These are phyloP conservation scores for Spisula solida DNA, from an alignment of 2,888 invertebrate species.

Conservation along the genomic window DNA sequence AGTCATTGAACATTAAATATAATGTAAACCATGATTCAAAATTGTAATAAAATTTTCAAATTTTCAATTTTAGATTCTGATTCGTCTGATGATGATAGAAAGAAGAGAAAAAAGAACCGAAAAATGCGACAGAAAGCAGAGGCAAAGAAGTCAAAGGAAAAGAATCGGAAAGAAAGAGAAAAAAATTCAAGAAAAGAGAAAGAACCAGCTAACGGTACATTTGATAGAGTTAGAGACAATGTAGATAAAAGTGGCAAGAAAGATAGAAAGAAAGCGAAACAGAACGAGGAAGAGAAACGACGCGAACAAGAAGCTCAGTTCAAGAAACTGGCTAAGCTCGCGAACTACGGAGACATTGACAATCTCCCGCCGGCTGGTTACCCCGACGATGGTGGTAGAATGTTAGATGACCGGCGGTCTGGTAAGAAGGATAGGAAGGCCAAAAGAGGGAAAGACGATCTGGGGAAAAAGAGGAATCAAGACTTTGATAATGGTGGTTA, in stretches of 20 bases:
- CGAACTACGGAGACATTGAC: slow-evolving; percentile 61
- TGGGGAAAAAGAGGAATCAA: slow-evolving; percentile 29
- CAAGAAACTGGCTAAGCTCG: slow-evolving; percentile 56
- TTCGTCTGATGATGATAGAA: slow-evolving; percentile 74
- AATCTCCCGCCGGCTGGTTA: background rate
- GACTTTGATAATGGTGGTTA: slow-evolving; percentile 13
- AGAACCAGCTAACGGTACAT: slow-evolving; percentile 46
- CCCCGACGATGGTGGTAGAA: slow-evolving; percentile 20
- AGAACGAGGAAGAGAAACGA: slow-evolving; percentile 47
- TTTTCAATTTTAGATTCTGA: slow-evolving; percentile 57
- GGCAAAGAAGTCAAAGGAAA: slow-evolving; percentile 40
- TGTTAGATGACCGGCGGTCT: slow-evolving; percentile 4
- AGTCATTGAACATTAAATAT: too few species aligned
- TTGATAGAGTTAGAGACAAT: slow-evolving; percentile 31
- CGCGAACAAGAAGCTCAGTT: slow-evolving; percentile 62
- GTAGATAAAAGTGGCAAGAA: slow-evolving; percentile 43
- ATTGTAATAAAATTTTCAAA: background rate
- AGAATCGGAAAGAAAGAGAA: slow-evolving; percentile 44
- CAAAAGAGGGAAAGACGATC: slow-evolving; percentile 48
- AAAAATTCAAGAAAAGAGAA: slow-evolving; percentile 43
- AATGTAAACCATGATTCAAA: too few species aligned
- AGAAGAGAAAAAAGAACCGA: slow-evolving; percentile 58
- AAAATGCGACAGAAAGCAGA: slow-evolving; percentile 12
- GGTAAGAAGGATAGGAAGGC: slow-evolving; percentile 50
- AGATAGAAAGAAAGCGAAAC: slow-evolving; percentile 44